Conservation (phyloP, 64 coral and sea anemone genomes). For the Montipora capricornis region DNA sequence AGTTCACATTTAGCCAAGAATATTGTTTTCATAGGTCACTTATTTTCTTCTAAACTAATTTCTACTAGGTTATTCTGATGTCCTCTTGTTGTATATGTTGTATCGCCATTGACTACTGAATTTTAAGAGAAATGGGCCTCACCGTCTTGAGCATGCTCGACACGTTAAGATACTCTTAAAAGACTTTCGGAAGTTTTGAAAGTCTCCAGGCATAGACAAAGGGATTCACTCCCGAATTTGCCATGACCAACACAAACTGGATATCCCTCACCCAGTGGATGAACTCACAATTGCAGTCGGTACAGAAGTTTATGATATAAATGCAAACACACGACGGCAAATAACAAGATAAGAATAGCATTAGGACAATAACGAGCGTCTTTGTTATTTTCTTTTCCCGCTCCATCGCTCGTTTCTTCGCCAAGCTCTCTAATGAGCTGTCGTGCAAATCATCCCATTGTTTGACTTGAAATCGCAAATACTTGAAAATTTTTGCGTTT, state of each 20-base stretch:
- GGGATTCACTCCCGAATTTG: slow-evolving; percentile 57
- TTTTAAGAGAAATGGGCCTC: slow-evolving; percentile 23
- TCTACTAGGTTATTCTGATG: not conserved
- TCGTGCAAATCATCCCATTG: slow-evolving; percentile 62
- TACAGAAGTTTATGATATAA: slow-evolving; percentile 85
- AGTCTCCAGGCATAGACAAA: no score
- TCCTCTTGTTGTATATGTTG: not conserved
- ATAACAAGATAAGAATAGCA: slow-evolving; percentile 74
- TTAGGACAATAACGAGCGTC: slow-evolving; percentile 68
- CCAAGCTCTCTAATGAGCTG: slow-evolving; percentile 1
- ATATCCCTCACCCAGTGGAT: slow-evolving; percentile 81
- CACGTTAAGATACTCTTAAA: slow-evolving; percentile 55
- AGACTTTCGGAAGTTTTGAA: slow-evolving; percentile 15
- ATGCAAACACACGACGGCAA: slow-evolving; percentile 74
- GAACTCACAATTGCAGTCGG: slow-evolving; percentile 59
- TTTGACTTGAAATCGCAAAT: slow-evolving; percentile 34
- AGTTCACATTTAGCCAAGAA: no score
- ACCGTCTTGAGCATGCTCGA: slow-evolving; percentile 3
- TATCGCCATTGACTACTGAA: not conserved
- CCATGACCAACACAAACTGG: slow-evolving; percentile 3
- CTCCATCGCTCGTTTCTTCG: slow-evolving; percentile 11
- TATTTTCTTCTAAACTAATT: not conserved
- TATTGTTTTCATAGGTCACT: not conserved
- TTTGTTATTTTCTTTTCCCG: slow-evolving; percentile 80
- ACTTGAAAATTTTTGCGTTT: slow-evolving; percentile 67